Percentiles rank a stretch among this genome's conserved stretches.
phyloP scores from a whole-genome alignment of 2,888 invertebrate genomes.

The Chesias legatella region DNA sequence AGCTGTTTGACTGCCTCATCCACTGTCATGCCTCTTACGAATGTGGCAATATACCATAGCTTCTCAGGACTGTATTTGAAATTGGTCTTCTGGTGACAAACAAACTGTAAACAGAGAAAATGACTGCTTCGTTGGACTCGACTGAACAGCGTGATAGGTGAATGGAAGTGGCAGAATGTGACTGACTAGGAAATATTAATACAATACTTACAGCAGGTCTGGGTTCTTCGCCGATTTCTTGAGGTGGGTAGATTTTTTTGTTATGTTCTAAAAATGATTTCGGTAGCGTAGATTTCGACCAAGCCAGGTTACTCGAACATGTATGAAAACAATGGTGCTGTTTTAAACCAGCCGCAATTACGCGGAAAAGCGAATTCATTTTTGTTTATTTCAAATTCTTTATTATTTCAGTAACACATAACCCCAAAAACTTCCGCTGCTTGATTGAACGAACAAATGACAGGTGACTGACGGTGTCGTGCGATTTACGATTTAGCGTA shows the following conservation, averaged over 20 bases:
- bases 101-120: slow-evolving; percentile 82
- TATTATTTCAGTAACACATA: too few species aligned
- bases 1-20: slow-evolving; percentile 97
- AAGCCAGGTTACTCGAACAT: slow-evolving; percentile 47
- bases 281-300: slow-evolving; percentile 62
- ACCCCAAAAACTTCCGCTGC: too few species aligned
- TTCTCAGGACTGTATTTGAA: slow-evolving; percentile 95
- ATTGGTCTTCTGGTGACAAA: slow-evolving; percentile 91
- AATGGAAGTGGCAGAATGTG: too few species aligned
- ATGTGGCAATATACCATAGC: slow-evolving; percentile 94
- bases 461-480: too few species aligned
- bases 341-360: slow-evolving; percentile 16
- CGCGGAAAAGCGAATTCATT: slow-evolving; percentile 34
- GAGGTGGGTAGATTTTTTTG: slow-evolving; percentile 89
- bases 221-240: slow-evolving; percentile 84
- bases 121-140: too few species aligned
- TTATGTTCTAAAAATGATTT: slow-evolving; percentile 84
- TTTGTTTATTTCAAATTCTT: slow-evolving; percentile 2
- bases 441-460: too few species aligned
- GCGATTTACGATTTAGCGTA: too few species aligned
- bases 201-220: slow-evolving; percentile 91
- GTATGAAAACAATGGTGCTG: slow-evolving; percentile 47
- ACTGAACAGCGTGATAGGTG: too few species aligned
- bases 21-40: slow-evolving; percentile 94
- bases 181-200: neutral